phyloP scores from a whole-genome alignment of 2,888 invertebrate genomes.

The Meiosimyza decipiens region DNA sequence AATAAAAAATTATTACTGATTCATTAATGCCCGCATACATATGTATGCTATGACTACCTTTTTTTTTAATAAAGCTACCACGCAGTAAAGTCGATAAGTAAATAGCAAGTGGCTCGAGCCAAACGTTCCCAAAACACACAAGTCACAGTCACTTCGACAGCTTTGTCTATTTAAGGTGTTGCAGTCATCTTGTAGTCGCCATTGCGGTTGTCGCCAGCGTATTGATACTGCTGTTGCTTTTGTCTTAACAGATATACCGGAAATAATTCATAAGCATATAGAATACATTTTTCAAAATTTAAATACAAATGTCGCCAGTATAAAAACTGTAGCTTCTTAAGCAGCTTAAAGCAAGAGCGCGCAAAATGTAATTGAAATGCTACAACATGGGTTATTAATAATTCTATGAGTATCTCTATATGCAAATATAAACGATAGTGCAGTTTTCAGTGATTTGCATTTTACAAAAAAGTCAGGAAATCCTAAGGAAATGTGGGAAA shows the following conservation, averaged over 20 bases:
- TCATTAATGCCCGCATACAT: too few relatives aligned
- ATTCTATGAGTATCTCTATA: too few relatives aligned
- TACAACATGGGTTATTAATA: neutral
- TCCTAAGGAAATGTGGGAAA: too few relatives aligned
- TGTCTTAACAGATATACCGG: conserved; percentile 18
- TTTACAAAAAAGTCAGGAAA: too few relatives aligned
- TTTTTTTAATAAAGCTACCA: too few relatives aligned
- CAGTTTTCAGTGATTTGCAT: too few relatives aligned
- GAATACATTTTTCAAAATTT: conserved; percentile 24
- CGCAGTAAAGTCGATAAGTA: too few relatives aligned
- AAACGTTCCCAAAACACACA: neutral
- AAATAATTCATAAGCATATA: conserved; percentile 26
- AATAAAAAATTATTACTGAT: too few relatives aligned
- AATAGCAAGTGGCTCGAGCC: neutral
- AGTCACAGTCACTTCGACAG: neutral
- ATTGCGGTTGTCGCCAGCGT: too few relatives aligned
- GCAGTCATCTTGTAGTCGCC: conserved; percentile 13
- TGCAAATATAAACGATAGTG: too few relatives aligned
- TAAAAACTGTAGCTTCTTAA: neutral
- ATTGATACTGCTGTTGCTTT: neutral
- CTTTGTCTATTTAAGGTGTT: conserved; percentile 31
- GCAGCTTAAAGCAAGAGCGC: neutral
- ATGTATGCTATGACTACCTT: too few relatives aligned
- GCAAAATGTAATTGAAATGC: conserved; percentile 25
- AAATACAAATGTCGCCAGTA: neutral